phyloP scores from a whole-genome alignment of 2,797 vertebrate species.

The Echiichthys vipera region DNA sequence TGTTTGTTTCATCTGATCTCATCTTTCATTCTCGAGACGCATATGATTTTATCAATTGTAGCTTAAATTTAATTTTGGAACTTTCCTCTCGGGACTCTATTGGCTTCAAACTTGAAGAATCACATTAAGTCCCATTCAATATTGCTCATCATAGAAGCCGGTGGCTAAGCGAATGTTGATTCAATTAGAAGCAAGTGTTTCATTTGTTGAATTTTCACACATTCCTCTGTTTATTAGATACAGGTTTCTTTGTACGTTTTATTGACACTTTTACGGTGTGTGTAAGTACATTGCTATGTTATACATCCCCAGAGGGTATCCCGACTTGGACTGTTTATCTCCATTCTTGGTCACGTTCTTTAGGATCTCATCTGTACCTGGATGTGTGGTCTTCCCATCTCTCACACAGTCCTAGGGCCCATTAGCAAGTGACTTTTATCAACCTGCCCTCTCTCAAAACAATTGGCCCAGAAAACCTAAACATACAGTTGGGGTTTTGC shows the following conservation, averaged over 20 bases:
- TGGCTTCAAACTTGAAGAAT: background rate
- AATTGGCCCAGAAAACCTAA: slow-evolving; percentile 48
- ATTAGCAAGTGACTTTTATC: slow-evolving; percentile 61
- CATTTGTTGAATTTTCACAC: slow-evolving; percentile 55
- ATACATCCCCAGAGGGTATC: slow-evolving; percentile 34
- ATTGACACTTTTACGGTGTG: slow-evolving; percentile 56
- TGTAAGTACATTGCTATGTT: slow-evolving; percentile 42
- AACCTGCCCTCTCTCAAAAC: slow-evolving; percentile 54
- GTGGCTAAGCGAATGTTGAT: slow-evolving; percentile 22
- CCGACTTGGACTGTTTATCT: slow-evolving; percentile 43
- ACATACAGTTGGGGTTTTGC: slow-evolving; percentile 32
- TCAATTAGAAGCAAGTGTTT: slow-evolving; percentile 44
- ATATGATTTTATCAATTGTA: slow-evolving; percentile 24
- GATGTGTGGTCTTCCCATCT: slow-evolving; percentile 58
- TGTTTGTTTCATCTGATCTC: slow-evolving; percentile 60
- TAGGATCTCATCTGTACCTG: slow-evolving; percentile 51
- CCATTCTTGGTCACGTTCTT: slow-evolving; percentile 44
- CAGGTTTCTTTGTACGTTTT: slow-evolving; percentile 47
- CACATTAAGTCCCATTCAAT: background rate
- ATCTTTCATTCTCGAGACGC: slow-evolving; percentile 27
- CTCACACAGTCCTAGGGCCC: slow-evolving; percentile 32
- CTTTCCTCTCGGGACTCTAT: background rate
- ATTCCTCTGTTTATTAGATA: slow-evolving; percentile 58
- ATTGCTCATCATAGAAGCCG: slow-evolving; percentile 2
- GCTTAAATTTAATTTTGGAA: slow-evolving; percentile 23